Percentiles rank a stretch among this genome's conserved stretches.
phyloP scores from a whole-genome alignment of 2,113 vertebrate species.

The Rostratula benghalensis region DNA sequence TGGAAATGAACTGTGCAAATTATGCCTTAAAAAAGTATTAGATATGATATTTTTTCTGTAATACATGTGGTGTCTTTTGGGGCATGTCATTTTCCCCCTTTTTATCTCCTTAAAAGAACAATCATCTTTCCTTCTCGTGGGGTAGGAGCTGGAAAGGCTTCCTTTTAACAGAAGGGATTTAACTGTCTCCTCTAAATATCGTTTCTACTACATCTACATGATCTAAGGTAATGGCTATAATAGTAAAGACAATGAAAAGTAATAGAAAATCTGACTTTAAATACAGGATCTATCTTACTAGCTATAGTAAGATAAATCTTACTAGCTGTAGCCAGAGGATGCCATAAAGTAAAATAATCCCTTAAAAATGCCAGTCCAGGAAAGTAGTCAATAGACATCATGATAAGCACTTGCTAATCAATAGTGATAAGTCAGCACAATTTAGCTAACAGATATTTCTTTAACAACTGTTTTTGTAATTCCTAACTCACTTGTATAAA shows the following conservation, averaged over 20 bases:
- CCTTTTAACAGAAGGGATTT: neutral
- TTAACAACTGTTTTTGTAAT: neutral
- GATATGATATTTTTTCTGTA: neutral
- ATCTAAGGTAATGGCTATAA: neutral
- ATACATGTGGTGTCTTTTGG: neutral
- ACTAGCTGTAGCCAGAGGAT: neutral
- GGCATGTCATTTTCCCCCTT: neutral
- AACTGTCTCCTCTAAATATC: neutral
- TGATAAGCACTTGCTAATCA: conserved; percentile 32
- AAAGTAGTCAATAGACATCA: conserved; percentile 35
- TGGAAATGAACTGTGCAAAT: neutral
- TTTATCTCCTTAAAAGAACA: neutral
- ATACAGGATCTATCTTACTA: neutral
- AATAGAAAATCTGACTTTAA: neutral
- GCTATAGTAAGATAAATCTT: neutral
- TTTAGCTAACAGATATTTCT: conserved; percentile 7
- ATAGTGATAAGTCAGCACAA: conserved; percentile 11
- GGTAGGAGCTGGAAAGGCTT: neutral
- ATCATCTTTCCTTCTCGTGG: neutral
- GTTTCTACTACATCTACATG: neutral
- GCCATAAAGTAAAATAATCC: conserved; percentile 39
- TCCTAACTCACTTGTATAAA: neutral
- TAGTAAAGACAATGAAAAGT: conserved; percentile 21
- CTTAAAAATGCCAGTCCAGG: neutral
- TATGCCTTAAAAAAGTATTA: neutral